Base-by-base conservation (phyloP, 2,113 vertebrate species). In the Numida meleagris region DNA sequence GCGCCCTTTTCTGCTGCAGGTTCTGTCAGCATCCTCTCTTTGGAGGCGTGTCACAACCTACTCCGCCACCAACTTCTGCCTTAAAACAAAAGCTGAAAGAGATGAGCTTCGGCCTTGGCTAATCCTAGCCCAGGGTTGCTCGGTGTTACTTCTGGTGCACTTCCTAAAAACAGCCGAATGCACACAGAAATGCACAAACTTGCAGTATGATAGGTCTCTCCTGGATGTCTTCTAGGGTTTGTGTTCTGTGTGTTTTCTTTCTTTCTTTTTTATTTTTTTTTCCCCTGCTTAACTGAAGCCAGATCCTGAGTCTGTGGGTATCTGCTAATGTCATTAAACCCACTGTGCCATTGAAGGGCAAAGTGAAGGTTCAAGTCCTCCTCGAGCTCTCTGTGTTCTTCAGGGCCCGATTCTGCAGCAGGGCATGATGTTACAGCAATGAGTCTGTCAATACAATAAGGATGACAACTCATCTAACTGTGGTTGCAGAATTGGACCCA, bases 21-120 rank as follows among this genome's bases (percentile, higher is more conserved):
- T 34, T 58, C 14, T 33, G 46, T 21, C 29, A 72, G 31, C 12
- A 3, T 40, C 6, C 3, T 73, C 40, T 76, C 31, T 84, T 90
- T 1, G 4, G 74, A 70, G 85, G 25, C 45, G 11, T 0, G 0
- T 71, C 27, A 29, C 24, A 65, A 70, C 7, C 21, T 61, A 16
- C 31, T 81, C 3, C 9, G 6, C 57, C 31, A 14, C 14, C 50
- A 89, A 14, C 4, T 78, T 78, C 48, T 65, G 14, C 31, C n/a
- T 77, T 84, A 48, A 73, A 76, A 38, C 4, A 31, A 0, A 38
- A 42, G 42, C 40, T 61, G 10, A 76, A 83, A 73, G 8, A 12
- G 6, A 8, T 0, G 16, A 43, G 14, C 23, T 59, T 83, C 19
- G 45, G 34, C 33, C 25, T 48, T 53, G 20, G 2, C 29, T 77